phyloP scores from a whole-genome alignment of 2,113 vertebrate species.

The Vicugna pacos region DNA sequence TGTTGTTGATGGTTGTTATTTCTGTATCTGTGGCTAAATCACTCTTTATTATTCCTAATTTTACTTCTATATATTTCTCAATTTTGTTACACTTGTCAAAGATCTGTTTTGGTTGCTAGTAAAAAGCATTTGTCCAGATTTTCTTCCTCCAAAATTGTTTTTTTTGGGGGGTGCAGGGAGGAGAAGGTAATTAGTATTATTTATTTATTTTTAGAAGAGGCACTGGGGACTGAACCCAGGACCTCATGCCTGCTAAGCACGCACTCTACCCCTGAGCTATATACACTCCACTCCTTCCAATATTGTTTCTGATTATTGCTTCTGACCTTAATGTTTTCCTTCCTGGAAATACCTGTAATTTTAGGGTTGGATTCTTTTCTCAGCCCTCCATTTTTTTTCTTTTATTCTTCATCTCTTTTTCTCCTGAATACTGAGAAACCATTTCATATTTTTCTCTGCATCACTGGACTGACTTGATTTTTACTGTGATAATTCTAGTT shows the following conservation, averaged over 20 bases:
- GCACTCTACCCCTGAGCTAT: too few relatives aligned
- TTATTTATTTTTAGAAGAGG: too few relatives aligned
- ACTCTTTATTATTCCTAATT: background rate
- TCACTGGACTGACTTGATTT: background rate
- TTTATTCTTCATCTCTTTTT: background rate
- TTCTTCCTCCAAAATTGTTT: background rate
- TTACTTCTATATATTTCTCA: background rate
- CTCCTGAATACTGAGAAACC: background rate
- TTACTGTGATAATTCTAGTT: background rate
- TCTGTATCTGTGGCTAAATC: background rate
- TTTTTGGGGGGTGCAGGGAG: too few relatives aligned
- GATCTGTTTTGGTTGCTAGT: background rate
- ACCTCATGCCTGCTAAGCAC: too few relatives aligned
- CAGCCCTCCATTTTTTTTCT: background rate
- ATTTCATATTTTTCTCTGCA: background rate
- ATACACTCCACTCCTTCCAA: background rate
- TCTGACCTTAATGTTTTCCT: background rate
- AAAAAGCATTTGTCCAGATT: background rate
- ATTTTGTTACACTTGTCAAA: constrained; percentile 27
- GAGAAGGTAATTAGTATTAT: too few relatives aligned
- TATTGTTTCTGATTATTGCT: background rate
- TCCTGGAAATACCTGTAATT: background rate
- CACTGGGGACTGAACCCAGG: too few relatives aligned
- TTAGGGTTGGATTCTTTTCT: background rate
- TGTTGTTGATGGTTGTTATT: background rate